phyloP scores from a whole-genome alignment of 2,797 vertebrate species.

The Ceyx erithaca region DNA sequence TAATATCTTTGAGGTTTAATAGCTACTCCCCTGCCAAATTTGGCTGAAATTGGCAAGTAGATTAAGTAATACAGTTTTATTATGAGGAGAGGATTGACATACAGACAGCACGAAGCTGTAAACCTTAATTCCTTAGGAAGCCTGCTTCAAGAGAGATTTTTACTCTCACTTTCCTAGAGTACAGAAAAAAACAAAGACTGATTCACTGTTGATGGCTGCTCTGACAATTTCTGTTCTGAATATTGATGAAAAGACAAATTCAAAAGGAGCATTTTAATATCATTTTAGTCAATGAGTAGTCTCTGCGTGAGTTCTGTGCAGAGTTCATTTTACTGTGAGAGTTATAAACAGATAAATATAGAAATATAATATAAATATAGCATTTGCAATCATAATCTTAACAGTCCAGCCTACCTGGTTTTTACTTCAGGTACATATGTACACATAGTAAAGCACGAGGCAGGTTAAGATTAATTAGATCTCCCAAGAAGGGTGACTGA shows the following conservation, averaged over 20 bases:
- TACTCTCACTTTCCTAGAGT: background rate
- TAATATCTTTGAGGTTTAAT: slow-evolving; percentile 12
- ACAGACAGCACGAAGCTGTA: background rate
- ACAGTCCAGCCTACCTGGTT: background rate
- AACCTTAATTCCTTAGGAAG: background rate
- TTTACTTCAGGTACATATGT: background rate
- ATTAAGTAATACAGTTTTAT: background rate
- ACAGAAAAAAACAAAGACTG: background rate
- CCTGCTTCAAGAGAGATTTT: background rate
- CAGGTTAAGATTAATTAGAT: background rate
- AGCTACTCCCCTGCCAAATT: slow-evolving; percentile 15
- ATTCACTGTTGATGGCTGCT: background rate
- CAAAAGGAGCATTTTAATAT: background rate
- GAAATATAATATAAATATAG: background rate
- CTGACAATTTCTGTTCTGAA: background rate
- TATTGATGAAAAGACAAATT: background rate
- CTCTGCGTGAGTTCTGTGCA: background rate
- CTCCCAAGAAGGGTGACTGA: background rate
- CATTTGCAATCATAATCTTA: background rate
- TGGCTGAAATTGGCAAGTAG: background rate
- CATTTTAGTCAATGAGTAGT: background rate
- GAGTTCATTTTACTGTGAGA: background rate
- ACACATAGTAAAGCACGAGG: background rate
- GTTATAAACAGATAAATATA: background rate
- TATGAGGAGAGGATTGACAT: background rate